Conservation (phyloP, 2,113 vertebrate genomes). For the Brachyhypopomus gauderio region DNA sequence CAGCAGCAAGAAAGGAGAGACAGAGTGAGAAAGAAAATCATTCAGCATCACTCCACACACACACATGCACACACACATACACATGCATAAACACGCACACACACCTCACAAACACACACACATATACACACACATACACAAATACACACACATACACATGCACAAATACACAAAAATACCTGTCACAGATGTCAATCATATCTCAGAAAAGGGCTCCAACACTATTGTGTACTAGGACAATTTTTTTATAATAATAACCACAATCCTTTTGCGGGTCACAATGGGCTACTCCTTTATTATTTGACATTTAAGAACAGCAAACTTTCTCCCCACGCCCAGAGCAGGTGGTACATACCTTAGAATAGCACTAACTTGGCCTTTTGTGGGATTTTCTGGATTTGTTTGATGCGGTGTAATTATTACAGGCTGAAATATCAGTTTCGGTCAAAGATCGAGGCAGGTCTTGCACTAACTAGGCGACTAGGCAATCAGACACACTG, state of each 20-base stretch:
- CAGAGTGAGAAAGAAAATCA: slow-evolving; percentile 46
- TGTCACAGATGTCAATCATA: slow-evolving; percentile 62
- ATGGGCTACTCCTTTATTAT: slow-evolving; percentile 55
- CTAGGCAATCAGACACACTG: slow-evolving; percentile 47
- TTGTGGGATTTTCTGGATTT: slow-evolving; percentile 47
- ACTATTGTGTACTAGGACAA: slow-evolving; percentile 68
- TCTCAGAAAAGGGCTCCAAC: slow-evolving; percentile 69
- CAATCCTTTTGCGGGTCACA: slow-evolving; percentile 45
- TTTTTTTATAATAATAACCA: slow-evolving; percentile 71
- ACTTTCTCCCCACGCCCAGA: slow-evolving; percentile 49
- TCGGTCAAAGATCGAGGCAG: slow-evolving; percentile 45
- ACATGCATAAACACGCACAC: slow-evolving; percentile 17
- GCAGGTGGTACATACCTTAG: slow-evolving; percentile 31
- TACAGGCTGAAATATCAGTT: slow-evolving; percentile 44
- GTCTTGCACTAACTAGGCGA: slow-evolving; percentile 41
- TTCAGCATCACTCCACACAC: slow-evolving; percentile 44
- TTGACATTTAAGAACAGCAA: slow-evolving; percentile 75
- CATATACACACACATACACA: slow-evolving; percentile 42
- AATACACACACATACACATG: slow-evolving; percentile 24
- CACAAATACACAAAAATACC: slow-evolving; percentile 35
- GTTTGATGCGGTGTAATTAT: slow-evolving; percentile 54
- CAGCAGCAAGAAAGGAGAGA: slow-evolving; percentile 14
- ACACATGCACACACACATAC: slow-evolving; percentile 31
- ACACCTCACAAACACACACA: slow-evolving; percentile 40
- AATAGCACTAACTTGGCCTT: slow-evolving; percentile 52